phyloP scores from a whole-genome alignment of 2,888 invertebrate species.

The Melinaea menophilus region DNA sequence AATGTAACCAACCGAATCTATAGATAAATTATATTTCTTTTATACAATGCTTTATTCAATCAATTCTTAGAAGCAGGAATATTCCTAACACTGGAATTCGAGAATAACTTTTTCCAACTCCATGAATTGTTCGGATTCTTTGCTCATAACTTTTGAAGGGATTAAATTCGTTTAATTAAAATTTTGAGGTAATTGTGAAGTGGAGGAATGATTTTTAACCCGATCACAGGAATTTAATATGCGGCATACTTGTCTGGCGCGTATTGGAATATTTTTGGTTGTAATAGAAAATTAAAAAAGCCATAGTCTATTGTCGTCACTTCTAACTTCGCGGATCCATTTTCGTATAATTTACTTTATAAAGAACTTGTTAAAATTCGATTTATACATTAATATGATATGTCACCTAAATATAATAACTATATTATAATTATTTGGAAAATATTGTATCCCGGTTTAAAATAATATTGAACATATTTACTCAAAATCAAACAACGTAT shows the following conservation, averaged over 20 bases:
- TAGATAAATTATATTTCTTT: too few relatives aligned
- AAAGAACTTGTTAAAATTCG: too few relatives aligned
- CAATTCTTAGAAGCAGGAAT: conserved; percentile 36
- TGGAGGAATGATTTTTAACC: conserved; percentile 36
- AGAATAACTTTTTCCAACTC: conserved; percentile 41
- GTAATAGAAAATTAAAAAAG: conserved; percentile 25
- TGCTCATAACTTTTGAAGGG: conserved; percentile 38
- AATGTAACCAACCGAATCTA: too few relatives aligned
- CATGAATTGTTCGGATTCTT: conserved; percentile 44
- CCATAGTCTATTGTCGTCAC: conserved; percentile 1
- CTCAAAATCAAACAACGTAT: too few relatives aligned
- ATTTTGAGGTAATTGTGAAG: conserved; percentile 38
- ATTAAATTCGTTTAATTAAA: conserved; percentile 47
- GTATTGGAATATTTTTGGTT: conserved; percentile 35
- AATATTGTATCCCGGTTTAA: too few relatives aligned
- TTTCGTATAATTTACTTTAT: background rate
- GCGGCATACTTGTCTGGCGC: conserved; percentile 27
- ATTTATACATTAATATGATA: too few relatives aligned
- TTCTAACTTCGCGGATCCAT: background rate
- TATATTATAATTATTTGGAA: too few relatives aligned
- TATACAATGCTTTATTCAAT: conserved; percentile 21
- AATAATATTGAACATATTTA: too few relatives aligned
- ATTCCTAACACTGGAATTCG: conserved; percentile 32
- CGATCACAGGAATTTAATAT: conserved; percentile 42
- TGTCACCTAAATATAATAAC: too few relatives aligned